Evolutionary conservation across 2,888 invertebrate genomes (phyloP).

Genomic region (Anthrax anthrax): DNA sequence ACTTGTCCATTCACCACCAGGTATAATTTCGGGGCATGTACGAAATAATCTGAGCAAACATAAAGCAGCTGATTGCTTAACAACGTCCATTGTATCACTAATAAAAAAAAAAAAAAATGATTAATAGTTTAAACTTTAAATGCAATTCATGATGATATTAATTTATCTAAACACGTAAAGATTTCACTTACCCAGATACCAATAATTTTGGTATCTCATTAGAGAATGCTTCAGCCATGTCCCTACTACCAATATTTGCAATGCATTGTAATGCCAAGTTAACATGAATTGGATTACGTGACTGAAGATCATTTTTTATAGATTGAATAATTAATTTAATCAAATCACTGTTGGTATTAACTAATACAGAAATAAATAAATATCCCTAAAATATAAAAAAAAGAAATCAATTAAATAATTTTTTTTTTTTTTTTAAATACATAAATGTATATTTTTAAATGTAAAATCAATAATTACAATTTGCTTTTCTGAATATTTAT

Average conservation of each 20-base stretch:
- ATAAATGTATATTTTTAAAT: background rate
- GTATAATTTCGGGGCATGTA: slow-evolving; percentile 90
- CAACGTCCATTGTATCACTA: slow-evolving; percentile 97
- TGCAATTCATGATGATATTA: background rate
- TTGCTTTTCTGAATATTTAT: slow-evolving; percentile 99
- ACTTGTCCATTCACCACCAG: slow-evolving; percentile 97
- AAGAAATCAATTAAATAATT: background rate
- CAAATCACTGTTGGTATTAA: slow-evolving; percentile 96
- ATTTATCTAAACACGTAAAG: no score
- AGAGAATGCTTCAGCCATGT: slow-evolving; percentile 99
- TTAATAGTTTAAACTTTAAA: background rate
- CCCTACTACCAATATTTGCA: slow-evolving; percentile 97
- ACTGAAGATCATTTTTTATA: slow-evolving; percentile 95
- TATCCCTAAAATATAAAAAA: slow-evolving; percentile 61
- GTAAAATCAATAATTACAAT: slow-evolving; percentile 50
- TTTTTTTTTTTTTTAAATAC: slow-evolving; percentile 2
- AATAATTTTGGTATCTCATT: slow-evolving; percentile 96
- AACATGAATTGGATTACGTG: slow-evolving; percentile 94
- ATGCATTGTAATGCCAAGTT: slow-evolving; percentile 98
- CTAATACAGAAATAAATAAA: slow-evolving; percentile 97
- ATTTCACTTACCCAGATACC: slow-evolving; percentile 83
- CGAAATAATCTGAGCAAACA: slow-evolving; percentile 88
- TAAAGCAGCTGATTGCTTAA: slow-evolving; percentile 97
- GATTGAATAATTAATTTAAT: slow-evolving; percentile 98
- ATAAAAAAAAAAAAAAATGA: slow-evolving; percentile 8